Percentiles rank a stretch among this genome's conserved stretches.
Conservation (phyloP, 2,888 invertebrate species). For the Drosophila nigritarsus region DNA sequence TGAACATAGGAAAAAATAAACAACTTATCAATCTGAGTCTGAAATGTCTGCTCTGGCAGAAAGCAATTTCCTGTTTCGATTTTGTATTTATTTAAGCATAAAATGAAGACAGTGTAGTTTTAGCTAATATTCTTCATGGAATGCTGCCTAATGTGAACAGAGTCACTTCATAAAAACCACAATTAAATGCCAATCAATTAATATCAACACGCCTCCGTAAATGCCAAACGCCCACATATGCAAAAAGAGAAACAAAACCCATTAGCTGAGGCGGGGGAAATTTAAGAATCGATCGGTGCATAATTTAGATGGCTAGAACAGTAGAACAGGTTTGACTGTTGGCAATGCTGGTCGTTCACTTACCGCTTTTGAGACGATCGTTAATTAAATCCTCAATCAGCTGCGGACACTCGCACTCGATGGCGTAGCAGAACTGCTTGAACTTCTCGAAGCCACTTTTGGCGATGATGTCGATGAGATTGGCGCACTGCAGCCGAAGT, state of each 20-base stretch:
- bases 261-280: constrained; percentile 62
- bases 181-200: constrained; percentile 35
- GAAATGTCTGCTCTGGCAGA: not conserved
- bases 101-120: not conserved
- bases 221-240: constrained; percentile 38
- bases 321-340: constrained; percentile 55
- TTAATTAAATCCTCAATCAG: constrained; percentile 88
- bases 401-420: constrained; percentile 88
- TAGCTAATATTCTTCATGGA: constrained; percentile 1
- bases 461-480: constrained; percentile 88
- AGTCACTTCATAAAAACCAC: constrained; percentile 21
- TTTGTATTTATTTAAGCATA: not conserved
- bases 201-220: constrained; percentile 39
- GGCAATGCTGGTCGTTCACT: constrained; percentile 58
- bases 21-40: not conserved
- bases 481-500: constrained; percentile 86
- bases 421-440: constrained; percentile 87
- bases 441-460: constrained; percentile 88
- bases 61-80: not conserved
- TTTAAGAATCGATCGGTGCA: constrained; percentile 66
- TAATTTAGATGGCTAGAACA: constrained; percentile 70
- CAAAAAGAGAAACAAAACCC: constrained; percentile 48
- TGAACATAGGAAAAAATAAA: not conserved
- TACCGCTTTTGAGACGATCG: constrained; percentile 86
- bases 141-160: constrained; percentile 41